These are phyloP conservation scores for Leptopterna dolabrata DNA, from an alignment of 2,888 invertebrate species.

Conservation along the genomic window DNA sequence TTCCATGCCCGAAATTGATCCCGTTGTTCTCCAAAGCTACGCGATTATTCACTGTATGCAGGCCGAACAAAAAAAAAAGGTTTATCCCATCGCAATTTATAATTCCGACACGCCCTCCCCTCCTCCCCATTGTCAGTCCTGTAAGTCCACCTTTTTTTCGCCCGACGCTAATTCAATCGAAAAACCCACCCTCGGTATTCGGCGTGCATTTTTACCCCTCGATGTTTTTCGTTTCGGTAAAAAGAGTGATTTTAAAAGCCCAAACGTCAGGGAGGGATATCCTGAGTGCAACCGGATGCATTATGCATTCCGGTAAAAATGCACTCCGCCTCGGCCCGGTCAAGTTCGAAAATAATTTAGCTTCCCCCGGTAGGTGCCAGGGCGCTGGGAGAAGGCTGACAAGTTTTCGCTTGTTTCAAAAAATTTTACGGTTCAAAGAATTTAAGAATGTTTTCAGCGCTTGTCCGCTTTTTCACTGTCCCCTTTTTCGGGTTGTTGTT, in stretches of 20 bases:
- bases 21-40: not conserved
- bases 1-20: not conserved
- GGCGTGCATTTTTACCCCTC: constrained; percentile 17
- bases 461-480: not conserved
- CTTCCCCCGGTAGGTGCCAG: not conserved
- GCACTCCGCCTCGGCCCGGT: constrained; percentile 33
- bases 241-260: constrained; percentile 27
- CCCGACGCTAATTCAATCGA: not conserved
- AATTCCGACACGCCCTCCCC: constrained; percentile 18
- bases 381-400: not conserved
- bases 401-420: constrained; percentile 31
- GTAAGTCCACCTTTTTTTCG: not conserved
- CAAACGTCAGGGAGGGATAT: not conserved
- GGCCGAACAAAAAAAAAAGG: not conserved
- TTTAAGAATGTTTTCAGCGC: constrained; percentile 28
- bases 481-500: not conserved
- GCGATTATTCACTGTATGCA: constrained; percentile 1
- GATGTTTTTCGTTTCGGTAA: not conserved
- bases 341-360: constrained; percentile 36
- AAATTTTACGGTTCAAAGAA: not conserved
- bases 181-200: not conserved
- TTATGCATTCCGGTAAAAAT: constrained; percentile 49
- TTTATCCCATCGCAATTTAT: constrained; percentile 23
- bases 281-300: constrained; percentile 48
- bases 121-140: not conserved